A percentile compares a stretch with the other conserved stretches of the same genome.
Evolutionary conservation across 2,113 vertebrate species (phyloP).

Genomic region (Leptocoma aspasia): DNA sequence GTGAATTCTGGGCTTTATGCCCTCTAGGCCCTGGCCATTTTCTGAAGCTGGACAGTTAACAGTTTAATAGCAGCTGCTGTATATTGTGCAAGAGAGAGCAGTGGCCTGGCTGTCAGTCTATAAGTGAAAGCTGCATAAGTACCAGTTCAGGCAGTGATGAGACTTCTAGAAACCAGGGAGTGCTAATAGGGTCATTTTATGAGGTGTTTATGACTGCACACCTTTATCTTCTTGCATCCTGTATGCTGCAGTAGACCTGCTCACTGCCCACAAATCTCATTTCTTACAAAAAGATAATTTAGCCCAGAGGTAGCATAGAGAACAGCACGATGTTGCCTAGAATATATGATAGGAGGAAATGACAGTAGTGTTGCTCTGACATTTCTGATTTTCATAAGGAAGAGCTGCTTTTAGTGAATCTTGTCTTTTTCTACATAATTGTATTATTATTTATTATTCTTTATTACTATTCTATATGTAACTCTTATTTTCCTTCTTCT

Average conservation of each 20-base stretch:
- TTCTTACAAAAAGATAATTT: not conserved
- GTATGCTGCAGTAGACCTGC: not conserved
- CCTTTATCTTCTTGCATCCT: not conserved
- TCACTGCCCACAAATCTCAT: not conserved
- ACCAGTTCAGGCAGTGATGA: not conserved
- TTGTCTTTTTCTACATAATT: not conserved
- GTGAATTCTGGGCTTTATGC: not conserved
- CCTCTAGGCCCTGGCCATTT: not conserved
- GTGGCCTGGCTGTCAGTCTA: not conserved
- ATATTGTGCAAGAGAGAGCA: not conserved
- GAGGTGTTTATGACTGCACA: not conserved
- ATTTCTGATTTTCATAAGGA: not conserved
- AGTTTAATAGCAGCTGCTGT: not conserved
- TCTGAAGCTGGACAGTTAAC: not conserved
- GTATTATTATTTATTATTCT: not conserved
- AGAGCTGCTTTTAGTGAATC: not conserved
- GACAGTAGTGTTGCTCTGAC: not conserved
- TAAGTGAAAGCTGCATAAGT: not conserved
- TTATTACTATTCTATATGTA: not conserved
- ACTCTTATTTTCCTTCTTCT: constrained; percentile 33
- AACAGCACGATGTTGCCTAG: not conserved
- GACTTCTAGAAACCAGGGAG: not conserved
- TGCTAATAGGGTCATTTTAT: not conserved
- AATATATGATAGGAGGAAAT: not conserved
- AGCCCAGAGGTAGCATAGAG: not conserved